Conservation (phyloP, 2,888 invertebrate genomes). For the Eupithecia vulgata region DNA sequence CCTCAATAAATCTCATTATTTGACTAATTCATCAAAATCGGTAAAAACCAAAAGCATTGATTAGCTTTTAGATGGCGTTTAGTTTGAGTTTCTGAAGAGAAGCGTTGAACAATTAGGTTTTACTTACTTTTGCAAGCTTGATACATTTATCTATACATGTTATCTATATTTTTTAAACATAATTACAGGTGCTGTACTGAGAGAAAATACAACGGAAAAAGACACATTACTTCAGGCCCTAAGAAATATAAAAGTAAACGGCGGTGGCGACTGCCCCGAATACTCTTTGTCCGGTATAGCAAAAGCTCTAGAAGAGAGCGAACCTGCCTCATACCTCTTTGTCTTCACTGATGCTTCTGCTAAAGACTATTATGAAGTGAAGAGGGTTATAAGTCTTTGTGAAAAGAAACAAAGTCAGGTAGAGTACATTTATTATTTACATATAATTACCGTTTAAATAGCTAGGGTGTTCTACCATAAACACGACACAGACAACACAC, state of each 20-base stretch:
- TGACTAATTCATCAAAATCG: no score
- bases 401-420: slow-evolving; percentile 44
- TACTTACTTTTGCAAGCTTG: no score
- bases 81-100: no score
- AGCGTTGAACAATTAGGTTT: no score
- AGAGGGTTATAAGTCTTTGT: slow-evolving; percentile 41
- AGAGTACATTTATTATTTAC: not conserved
- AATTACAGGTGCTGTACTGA: slow-evolving; percentile 34
- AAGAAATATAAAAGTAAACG: slow-evolving; percentile 19
- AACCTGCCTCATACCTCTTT: slow-evolving; percentile 41
- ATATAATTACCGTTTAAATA: not conserved
- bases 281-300: slow-evolving; percentile 38
- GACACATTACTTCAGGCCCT: slow-evolving; percentile 25
- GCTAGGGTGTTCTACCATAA: no score
- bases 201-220: slow-evolving; percentile 29
- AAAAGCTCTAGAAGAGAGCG: slow-evolving; percentile 37
- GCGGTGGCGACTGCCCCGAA: slow-evolving; percentile 34
- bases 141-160: no score
- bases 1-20: no score
- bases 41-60: no score
- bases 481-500: no score
- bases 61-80: no score
- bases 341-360: slow-evolving; percentile 50
- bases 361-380: slow-evolving; percentile 38
- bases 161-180: no score